Evolutionary conservation across 2,113 vertebrate genomes (phyloP).

Genomic region (Myotis brandtii): DNA sequence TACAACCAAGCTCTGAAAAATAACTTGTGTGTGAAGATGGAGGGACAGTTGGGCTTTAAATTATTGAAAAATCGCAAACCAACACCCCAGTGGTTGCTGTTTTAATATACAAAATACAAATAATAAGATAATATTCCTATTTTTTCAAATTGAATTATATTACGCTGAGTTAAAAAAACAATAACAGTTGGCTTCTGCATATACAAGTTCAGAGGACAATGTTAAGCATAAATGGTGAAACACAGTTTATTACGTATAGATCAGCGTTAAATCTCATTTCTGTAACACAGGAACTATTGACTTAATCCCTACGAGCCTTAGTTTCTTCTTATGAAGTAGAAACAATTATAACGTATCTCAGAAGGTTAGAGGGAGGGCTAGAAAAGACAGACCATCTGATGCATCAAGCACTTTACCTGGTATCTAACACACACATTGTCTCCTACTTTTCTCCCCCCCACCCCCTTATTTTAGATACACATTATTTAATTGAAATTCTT

Average conservation of each 20-base stretch:
- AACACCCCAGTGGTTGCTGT: not conserved
- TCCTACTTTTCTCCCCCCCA: not conserved
- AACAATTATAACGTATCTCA: not conserved
- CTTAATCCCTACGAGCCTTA: not conserved
- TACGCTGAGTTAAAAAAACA: constrained; percentile 22
- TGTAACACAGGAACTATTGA: not conserved
- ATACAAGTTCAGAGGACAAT: not conserved
- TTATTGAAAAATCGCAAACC: constrained; percentile 34
- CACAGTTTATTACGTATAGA: not conserved
- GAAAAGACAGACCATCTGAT: not conserved
- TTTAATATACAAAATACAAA: constrained; percentile 37
- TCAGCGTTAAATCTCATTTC: not conserved
- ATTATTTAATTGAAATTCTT: constrained; percentile 45
- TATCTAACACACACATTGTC: not conserved
- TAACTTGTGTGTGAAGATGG: not conserved
- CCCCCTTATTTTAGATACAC: not conserved
- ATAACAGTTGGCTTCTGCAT: not conserved
- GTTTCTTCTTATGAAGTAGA: constrained; percentile 50
- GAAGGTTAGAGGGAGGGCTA: not conserved
- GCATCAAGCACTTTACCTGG: not conserved
- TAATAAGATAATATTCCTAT: constrained; percentile 17
- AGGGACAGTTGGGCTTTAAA: constrained; percentile 15
- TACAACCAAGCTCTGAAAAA: constrained; percentile 8
- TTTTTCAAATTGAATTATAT: constrained; percentile 53
- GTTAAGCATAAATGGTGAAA: constrained; percentile 35